Percentiles rank a stretch among this genome's conserved stretches.
Evolutionary conservation across 2,797 vertebrate species (phyloP).

Genomic region (Mus minutoides): DNA sequence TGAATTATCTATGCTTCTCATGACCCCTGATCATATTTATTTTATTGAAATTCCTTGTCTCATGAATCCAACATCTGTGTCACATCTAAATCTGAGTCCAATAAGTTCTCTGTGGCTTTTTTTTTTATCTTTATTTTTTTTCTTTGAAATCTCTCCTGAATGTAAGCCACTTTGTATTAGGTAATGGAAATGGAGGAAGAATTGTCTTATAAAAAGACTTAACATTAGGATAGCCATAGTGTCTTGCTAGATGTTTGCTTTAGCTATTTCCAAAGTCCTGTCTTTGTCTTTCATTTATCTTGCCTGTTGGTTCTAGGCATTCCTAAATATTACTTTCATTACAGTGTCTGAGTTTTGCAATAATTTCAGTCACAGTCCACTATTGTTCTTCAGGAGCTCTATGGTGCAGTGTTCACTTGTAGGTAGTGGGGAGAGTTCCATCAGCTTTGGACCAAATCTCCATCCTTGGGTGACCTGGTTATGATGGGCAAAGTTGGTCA

Average conservation of each 20-base stretch:
- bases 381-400: neutral
- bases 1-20: neutral
- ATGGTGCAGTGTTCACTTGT: neutral
- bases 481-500: neutral
- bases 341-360: neutral
- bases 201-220: neutral
- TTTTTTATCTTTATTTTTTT: neutral
- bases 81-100: neutral
- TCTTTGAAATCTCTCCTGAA: slow-evolving; percentile 6
- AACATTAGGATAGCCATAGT: neutral
- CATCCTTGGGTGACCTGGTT: neutral
- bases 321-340: neutral
- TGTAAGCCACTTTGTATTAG: neutral
- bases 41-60: neutral
- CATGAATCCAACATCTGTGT: neutral
- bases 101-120: neutral
- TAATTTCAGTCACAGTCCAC: neutral
- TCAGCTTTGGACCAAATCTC: neutral
- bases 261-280: neutral
- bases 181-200: neutral
- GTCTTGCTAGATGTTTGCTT: neutral
- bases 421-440: neutral
- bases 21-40: neutral
- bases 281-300: neutral
- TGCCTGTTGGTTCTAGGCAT: neutral